Evolutionary conservation across 1,140 invertebrate species (phyloP), one percentile per base, ranked within the genome.

Genomic region (Brachionus calyciflorus): DNA sequence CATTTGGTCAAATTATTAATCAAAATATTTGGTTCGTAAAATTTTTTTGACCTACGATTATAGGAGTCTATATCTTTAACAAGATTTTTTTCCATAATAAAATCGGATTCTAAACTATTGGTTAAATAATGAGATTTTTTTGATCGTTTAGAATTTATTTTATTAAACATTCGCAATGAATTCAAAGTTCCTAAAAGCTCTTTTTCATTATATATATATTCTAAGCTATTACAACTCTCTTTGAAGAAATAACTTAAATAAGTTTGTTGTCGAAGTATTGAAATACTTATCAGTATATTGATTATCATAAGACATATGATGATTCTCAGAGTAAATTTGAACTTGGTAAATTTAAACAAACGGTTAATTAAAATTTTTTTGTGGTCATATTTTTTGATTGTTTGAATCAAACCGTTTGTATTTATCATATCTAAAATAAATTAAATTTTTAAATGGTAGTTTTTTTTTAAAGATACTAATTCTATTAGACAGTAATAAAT

Each of bases 251-350:
- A 9, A 24, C 37, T 40, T 7, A 60, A 5, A 37, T 21, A 33
- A 1, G 30, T 37, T 19, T 60, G 55, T 17, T 60, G 55, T 7
- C 55, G 19, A 5, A 37, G 30, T 17, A 60, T 60, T 21, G 30
- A 60, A 21, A 37, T 4, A 19, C 28, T 60, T 6, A 60, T 60
- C 19, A 60, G 19, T 33, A 60, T 60, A 37, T 60, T 60, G 10
- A 60, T 17, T 33, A 60, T 9, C 55, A 60, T 37, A 2, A 60
- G 19, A 10, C 17, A 9, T 17, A 60, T 60, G 5, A 60, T 60
- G n/a, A 60, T 60, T 60, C 9, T 60, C n/a, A 60, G 19, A 40
- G 55, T 60, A 33, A 60, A 6, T 37, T 60, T 60, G 55, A 60
- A 60, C 37, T 40, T 60, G 10, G 37, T 37, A 33, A 60, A 37